Base-by-base conservation (phyloP, 2,888 invertebrate species). In the Drosophila hawaiiensis region DNA sequence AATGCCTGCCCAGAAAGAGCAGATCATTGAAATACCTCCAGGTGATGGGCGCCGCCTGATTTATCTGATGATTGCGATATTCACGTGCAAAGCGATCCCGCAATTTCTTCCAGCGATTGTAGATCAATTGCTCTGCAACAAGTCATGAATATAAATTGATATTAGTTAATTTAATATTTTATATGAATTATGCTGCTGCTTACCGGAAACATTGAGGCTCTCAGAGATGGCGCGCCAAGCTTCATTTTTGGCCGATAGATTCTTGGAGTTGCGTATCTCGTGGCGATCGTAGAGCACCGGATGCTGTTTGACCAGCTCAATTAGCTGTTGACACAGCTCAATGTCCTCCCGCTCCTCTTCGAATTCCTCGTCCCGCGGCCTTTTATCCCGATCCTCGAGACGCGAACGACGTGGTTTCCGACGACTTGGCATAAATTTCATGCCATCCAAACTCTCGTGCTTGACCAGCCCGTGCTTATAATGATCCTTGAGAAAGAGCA, bases 61-160 rank as follows among this genome's bases (percentile, higher is more conserved):
- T 68, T 5, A 92, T 77, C 56, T 87, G 88, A 35, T 90, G 76
- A 50, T 84, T 83, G 4, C 92, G 85, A 77, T 90, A 92, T 72
- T 92, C 92, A 5, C 92, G 84, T 0, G 92, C 84, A 68, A 92
- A 92, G 10, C 92, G 90, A 72, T 92, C 92, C 0, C 92, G 81
- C 50, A 92, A 33, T 54, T 91, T 91, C 35, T 92, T 92, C 92
- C 92, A 92, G 31, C 90, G 92, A 37, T 86, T 91, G 33, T 92
- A 92, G 56, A 92, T 89, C 1, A 79, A 33, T 75, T 92, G 83
- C 74, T 92, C 92, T 92, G 25, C n/a, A 49, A 25, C 9, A 49
- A 4, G 12, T 25, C 7, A 4, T 25, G 16, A 16, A 25, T 4
- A 47, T 25, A 16, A 12, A 49, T 59, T 4, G 1, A 3, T n/a